Evolutionary conservation across 2,888 invertebrate genomes (phyloP).

Genomic region (Dysmachus trigonus): DNA sequence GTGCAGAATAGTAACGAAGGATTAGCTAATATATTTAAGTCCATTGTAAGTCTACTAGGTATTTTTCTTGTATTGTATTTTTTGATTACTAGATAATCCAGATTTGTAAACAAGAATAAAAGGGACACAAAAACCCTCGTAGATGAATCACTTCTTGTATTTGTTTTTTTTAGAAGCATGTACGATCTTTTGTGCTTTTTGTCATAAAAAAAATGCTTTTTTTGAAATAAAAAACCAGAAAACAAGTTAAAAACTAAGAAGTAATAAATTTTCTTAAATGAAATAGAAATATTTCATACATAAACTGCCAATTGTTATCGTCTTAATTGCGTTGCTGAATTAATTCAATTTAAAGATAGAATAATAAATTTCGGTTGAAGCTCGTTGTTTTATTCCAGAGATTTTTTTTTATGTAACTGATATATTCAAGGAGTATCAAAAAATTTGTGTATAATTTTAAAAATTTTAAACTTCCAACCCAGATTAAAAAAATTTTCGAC

Average conservation of each 20-base stretch:
- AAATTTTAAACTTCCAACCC: too few species aligned
- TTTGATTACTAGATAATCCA: not conserved
- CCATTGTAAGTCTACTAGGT: not conserved
- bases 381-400: not conserved
- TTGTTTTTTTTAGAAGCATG: not conserved
- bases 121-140: not conserved
- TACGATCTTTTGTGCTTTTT: not conserved
- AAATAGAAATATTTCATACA: not conserved
- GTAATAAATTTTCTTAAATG: not conserved
- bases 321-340: not conserved
- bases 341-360: not conserved
- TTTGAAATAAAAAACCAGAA: not conserved
- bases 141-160: not conserved
- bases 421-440: not conserved
- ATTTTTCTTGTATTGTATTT: not conserved
- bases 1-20: not conserved
- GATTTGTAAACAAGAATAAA: not conserved
- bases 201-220: not conserved
- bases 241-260: not conserved
- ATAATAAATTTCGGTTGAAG: slow-evolving; percentile 22
- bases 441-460: too few species aligned
- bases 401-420: not conserved
- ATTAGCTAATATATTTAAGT: not conserved
- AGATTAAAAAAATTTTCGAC: too few species aligned
- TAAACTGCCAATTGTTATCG: slow-evolving; percentile 30